Conservation (phyloP, 2,797 vertebrate genomes). For the Acanthiza pusilla region DNA sequence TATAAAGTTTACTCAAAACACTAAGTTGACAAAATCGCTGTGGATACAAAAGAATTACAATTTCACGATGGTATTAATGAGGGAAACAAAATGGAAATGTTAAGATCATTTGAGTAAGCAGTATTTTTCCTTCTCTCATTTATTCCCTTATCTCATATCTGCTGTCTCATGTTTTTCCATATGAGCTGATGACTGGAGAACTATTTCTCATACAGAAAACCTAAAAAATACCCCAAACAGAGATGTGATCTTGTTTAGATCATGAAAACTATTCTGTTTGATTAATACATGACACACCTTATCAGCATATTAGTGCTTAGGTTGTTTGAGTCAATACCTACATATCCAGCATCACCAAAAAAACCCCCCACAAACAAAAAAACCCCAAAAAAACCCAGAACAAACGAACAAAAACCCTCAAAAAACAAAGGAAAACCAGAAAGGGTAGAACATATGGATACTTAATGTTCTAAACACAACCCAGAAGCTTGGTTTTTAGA, state of each 20-base stretch:
- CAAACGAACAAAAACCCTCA: too few relatives aligned
- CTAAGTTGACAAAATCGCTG: background rate
- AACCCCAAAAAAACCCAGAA: background rate
- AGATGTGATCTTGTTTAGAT: background rate
- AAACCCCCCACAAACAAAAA: background rate
- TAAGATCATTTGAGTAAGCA: background rate
- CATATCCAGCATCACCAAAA: background rate
- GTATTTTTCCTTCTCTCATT: background rate
- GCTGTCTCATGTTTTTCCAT: background rate
- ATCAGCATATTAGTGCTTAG: background rate
- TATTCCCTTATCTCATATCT: background rate
- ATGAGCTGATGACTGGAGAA: background rate
- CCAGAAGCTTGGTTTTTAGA: background rate
- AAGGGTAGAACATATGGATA: accelerated
- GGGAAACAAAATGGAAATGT: background rate
- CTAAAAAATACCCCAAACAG: background rate
- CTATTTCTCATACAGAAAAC: background rate
- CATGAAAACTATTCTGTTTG: background rate
- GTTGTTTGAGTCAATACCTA: background rate
- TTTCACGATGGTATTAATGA: background rate
- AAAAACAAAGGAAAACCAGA: background rate
- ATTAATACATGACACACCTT: background rate
- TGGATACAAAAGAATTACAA: background rate
- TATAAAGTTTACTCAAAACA: background rate
- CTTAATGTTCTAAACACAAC: background rate